These are phyloP conservation scores for Romanomermis culicivorax DNA, from an alignment of 2,888 invertebrate genomes.

Conservation along the genomic window DNA sequence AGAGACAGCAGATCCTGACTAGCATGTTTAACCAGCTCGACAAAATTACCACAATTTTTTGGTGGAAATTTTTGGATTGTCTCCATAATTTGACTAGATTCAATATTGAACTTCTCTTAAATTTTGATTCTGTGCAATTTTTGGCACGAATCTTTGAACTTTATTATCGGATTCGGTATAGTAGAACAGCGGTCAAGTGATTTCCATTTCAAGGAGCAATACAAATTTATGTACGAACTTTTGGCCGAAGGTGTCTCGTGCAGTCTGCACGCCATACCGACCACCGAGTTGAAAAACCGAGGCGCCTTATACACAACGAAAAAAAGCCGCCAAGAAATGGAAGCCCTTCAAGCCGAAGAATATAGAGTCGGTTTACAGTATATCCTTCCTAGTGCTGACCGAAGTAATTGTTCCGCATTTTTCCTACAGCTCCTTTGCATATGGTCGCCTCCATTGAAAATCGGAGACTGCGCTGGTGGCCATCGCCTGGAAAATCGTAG, in stretches of 20 bases:
- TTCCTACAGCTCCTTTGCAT: slow-evolving; percentile 30
- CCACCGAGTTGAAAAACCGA: slow-evolving; percentile 46
- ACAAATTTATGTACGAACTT: slow-evolving; percentile 87
- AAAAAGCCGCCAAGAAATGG: not conserved
- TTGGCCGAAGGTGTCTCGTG: slow-evolving; percentile 76
- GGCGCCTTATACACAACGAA: not conserved
- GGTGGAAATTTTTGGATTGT: too few relatives aligned
- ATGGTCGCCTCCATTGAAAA: slow-evolving; percentile 67
- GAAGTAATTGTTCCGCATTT: not conserved
- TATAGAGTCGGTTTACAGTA: not conserved
- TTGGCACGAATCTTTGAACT: too few relatives aligned
- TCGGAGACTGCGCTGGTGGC: slow-evolving; percentile 95
- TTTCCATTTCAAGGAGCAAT: too few relatives aligned
- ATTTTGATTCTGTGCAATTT: too few relatives aligned
- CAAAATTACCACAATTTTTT: too few relatives aligned
- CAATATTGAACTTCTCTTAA: too few relatives aligned
- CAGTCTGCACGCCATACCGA: slow-evolving; percentile 83
- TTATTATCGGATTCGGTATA: too few relatives aligned
- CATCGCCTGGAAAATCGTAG: slow-evolving; percentile 89
- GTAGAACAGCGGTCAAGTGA: too few relatives aligned
- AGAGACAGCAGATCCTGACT: too few relatives aligned
- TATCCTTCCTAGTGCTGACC: not conserved
- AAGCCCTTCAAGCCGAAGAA: slow-evolving; percentile 1
- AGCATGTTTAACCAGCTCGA: too few relatives aligned
- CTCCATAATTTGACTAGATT: too few relatives aligned